Evolutionary conservation across 2,888 invertebrate genomes (phyloP), one percentile per base, ranked within the genome.

Genomic region (Pecten maximus): DNA sequence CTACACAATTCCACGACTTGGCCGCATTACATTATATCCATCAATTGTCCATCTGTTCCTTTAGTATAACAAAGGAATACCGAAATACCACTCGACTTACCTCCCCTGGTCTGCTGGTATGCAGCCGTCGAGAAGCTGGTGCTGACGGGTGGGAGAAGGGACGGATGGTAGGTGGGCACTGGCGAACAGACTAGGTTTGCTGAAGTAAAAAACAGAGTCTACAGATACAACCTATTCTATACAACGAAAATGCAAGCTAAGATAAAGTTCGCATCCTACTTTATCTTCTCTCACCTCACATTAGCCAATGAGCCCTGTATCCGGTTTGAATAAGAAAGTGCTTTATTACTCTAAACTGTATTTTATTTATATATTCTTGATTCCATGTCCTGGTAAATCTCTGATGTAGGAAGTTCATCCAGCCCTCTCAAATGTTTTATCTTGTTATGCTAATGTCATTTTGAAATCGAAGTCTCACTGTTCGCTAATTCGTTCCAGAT

Each of bases 131-230:
- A 74, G 28, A 28, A 74, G 74, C 35, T 74, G 74, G 74, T 74
- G 35, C 74, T 74, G 74, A 74, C 74, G 1, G 74, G 35, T 35
- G 74, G 74, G 0, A 74, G 74, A 10, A 74, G 19, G 74, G 74
- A 74, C 74, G 74, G 74, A 74, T 28, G 74, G 28, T 74, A 89
- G 35, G 89, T 35, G 3, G 89, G 74, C 60, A 89, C 28, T 19
- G 60, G 60, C 8, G 60, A 44, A 74, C 89, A 89, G 40, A 89
- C 40, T 23, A 89, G 40, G 19, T 74, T 54, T 4, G 74, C 89
- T 89, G n/a, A 23, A 74, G 60, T 12, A 23, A 40, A 40, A 54
- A 88, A 88, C 16, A 40, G 19, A 60, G n/a, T 60, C 60, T 23
- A 60, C n/a, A n/a, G 60, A 6, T n/a, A 6, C 23, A 54, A 74